These are phyloP conservation scores for Meleagris gallopavo DNA, from an alignment of 2,113 vertebrate genomes.

Conservation along the genomic window DNA sequence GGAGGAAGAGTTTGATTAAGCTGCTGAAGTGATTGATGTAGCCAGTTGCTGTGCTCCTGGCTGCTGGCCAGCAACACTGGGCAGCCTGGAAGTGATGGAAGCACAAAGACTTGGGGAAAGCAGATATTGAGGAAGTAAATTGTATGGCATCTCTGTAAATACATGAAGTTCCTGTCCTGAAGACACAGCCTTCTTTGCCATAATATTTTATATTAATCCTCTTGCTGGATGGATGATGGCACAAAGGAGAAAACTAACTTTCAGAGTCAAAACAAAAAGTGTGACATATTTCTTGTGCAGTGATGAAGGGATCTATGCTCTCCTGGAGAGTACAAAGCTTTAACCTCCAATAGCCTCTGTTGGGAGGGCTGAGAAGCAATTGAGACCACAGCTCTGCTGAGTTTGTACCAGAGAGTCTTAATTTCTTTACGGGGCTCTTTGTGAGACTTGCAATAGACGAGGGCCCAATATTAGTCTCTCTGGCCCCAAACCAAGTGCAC, in stretches of 20 bases:
- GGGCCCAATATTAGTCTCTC: not conserved
- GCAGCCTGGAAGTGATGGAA: constrained; percentile 12
- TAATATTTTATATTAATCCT: not conserved
- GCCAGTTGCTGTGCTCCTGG: constrained; percentile 5
- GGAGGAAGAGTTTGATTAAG: constrained; percentile 43
- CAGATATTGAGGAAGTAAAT: not conserved
- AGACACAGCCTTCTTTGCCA: not conserved
- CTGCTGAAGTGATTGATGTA: constrained; percentile 33
- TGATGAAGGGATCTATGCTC: not conserved
- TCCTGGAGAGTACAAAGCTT: not conserved
- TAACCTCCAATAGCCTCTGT: not conserved
- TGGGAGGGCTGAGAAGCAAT: not conserved
- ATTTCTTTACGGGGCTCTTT: constrained; percentile 5
- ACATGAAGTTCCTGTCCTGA: not conserved
- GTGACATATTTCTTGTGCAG: not conserved
- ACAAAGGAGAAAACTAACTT: not conserved
- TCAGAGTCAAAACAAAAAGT: not conserved
- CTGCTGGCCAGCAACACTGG: not conserved
- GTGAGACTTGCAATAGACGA: constrained; percentile 9
- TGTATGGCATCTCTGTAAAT: not conserved
- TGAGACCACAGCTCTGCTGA: not conserved
- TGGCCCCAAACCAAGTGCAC: not conserved
- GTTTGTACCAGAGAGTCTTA: constrained; percentile 7
- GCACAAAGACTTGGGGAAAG: not conserved
- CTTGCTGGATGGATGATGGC: not conserved